These are phyloP conservation scores for Clupea harengus DNA, from an alignment of 2,113 vertebrate species.

Conservation along the genomic window DNA sequence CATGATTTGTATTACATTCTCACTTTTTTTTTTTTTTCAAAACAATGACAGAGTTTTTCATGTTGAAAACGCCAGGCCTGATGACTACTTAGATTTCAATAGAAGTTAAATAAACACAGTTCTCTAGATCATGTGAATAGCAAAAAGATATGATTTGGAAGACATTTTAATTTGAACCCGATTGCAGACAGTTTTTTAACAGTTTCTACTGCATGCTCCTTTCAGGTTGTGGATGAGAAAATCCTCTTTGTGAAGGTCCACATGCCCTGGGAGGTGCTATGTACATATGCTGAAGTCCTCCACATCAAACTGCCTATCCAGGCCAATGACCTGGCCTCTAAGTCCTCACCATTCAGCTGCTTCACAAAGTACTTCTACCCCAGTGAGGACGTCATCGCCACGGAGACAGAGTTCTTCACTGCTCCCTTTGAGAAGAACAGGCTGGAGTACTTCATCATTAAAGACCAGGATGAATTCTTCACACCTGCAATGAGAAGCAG, in stretches of 20 bases:
- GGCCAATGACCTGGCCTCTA: constrained; percentile 74
- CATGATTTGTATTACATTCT: not conserved
- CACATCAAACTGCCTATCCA: constrained; percentile 90
- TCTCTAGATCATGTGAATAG: not conserved
- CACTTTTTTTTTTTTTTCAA: not conserved
- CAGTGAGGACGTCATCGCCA: constrained; percentile 76
- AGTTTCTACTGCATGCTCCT: not conserved
- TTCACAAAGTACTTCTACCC: constrained; percentile 81
- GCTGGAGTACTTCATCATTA: constrained; percentile 75
- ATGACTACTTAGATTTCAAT: not conserved
- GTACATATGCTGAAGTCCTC: constrained; percentile 84
- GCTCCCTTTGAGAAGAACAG: constrained; percentile 83
- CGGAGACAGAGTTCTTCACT: constrained; percentile 85
- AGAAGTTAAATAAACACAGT: not conserved
- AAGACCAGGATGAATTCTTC: constrained; percentile 84
- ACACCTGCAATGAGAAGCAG: constrained; percentile 87
- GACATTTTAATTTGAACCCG: too few species aligned
- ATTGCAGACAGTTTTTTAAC: not conserved
- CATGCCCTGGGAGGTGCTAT: constrained; percentile 87
- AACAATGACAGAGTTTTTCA: not conserved
- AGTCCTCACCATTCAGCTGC: constrained; percentile 75
- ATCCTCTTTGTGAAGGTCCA: constrained; percentile 86
- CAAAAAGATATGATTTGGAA: too few species aligned
- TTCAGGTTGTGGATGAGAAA: constrained; percentile 79
- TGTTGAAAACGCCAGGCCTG: not conserved